These are phyloP conservation scores for Turritopsis dohrnii DNA, from an alignment of 30 jellyfish, hydroid and myxozoan species.

Conservation along the genomic window DNA sequence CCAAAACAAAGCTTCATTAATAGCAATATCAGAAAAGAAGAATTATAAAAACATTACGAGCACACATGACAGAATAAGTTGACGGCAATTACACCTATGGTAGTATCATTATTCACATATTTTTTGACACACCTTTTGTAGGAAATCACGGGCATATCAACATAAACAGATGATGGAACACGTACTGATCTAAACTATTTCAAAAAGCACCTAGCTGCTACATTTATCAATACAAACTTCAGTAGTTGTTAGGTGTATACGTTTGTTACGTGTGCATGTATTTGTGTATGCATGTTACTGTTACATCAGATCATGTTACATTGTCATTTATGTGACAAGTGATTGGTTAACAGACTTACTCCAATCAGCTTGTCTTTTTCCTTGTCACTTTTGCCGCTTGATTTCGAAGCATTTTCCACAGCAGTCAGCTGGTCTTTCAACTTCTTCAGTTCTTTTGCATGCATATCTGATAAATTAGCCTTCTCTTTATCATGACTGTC, in stretches of 20 bases:
- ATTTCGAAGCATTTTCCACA: slow-evolving; percentile 36
- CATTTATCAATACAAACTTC: background rate
- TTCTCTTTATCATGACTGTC: slow-evolving; percentile 43
- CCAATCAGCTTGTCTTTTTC: slow-evolving; percentile 77
- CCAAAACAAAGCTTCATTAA: background rate
- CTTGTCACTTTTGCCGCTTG: slow-evolving; percentile 56
- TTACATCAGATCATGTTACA: background rate
- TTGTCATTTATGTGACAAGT: too few species aligned
- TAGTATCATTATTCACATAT: too few species aligned
- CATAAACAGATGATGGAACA: background rate
- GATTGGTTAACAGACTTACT: slow-evolving; percentile 34
- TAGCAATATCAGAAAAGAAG: background rate
- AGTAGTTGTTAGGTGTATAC: background rate
- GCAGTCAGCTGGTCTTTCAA: slow-evolving; percentile 45
- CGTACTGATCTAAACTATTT: background rate
- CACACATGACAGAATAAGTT: too few species aligned
- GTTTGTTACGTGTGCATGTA: background rate
- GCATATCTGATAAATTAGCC: slow-evolving; percentile 44
- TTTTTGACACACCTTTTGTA: too few species aligned
- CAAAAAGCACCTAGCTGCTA: too few species aligned
- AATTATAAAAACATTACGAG: background rate
- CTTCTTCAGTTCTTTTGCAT: slow-evolving; percentile 48
- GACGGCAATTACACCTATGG: too few species aligned
- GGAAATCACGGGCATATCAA: too few species aligned
- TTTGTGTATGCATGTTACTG: background rate